Base-by-base conservation (phyloP, 2,113 vertebrate species). In the Leptosomus discolor region DNA sequence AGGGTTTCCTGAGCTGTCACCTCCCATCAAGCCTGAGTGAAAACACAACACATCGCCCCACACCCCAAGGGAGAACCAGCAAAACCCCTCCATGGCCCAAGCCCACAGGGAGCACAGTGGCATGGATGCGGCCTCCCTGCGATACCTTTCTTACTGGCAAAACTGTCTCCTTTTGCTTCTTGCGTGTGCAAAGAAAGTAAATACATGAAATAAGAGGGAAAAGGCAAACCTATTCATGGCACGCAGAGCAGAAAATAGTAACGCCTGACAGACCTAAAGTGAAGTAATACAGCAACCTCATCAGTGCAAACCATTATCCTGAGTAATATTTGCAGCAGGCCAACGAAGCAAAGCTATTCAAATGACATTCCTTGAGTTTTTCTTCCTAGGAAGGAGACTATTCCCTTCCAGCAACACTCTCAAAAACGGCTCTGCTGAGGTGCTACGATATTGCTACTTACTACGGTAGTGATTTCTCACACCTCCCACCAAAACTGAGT, bases 81-180 rank as follows among this genome's bases (percentile, higher is more conserved):
- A 78, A 88, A 90, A 51, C 2, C 8, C 41, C 41, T 61, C 29
- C 41, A 76, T 0, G 5, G 22, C 12, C 68, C 6, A 1, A 74
- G 39, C 1, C 1, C 50, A 69, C 0, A 0, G 4, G 5, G 21
- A 92, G 46, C 21, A 26, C 1, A 11, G 54, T 6, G 5, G 57
- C 0, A 0, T 29, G 39, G 43, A 82, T 0, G 0, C 1, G 2
- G 34, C 7, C 45, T 69, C 45, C 9, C 3, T 2, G 6, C 0
- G 1, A 73, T 58, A 69, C 34, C 29, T 79, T 57, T 32, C 51
- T 37, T 53, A 29, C 17, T 53, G 34, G 29, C 8, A 85, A 75
- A 63, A 92, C 10, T 37, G 15, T 65, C 79, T 76, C 24, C 20
- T 92, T 73, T 76, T 45, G 41, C 32, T 87, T 78, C 79, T 61